Evolutionary conservation across 2,888 invertebrate genomes (phyloP), one percentile per base, ranked within the genome.

Genomic region (Odontomyia ornata): DNA sequence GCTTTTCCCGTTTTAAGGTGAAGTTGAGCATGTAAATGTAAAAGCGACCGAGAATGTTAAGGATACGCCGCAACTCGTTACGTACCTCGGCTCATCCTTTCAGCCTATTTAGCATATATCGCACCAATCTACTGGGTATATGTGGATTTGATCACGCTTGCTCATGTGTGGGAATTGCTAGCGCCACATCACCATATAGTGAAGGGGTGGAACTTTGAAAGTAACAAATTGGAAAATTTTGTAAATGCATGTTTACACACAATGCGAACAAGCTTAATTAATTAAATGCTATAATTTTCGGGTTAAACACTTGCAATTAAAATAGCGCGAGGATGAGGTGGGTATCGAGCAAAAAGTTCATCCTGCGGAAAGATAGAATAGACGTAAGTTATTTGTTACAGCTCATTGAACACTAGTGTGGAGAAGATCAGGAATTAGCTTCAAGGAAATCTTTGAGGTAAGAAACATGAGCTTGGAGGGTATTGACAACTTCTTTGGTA

Each of bases 241-340:
- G 52, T 52, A 52, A 52, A 52, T 52, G 15, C 52, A 52, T 52
- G 52, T 52, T 52, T 52, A 52, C 52, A 52, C 52, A 52, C 52
- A 15, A 18, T 9, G 52, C 52, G 52, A 52, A 52, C 52, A 52
- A 9, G 52, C 52, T 52, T 52, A 52, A 52, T 52, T 52, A 52
- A 52, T 52, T 52, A 52, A 52, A 52, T 52, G 52, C 13, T 52
- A n/a, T 52, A 52, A 52, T 52, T 52, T 52, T 52, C 18, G 52
- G 52, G 52, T 18, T 52, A 18, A 52, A 52, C 52, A 52, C 18
- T 52, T 52, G 5, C 15, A 4, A n/a, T n/a, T n/a, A n/a, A n/a
- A n/a, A 3, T 36, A 36, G 36, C 36, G 3, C 5, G 36, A 36
- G 9, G 9, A 36, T 36, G 36, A 36, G 36, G 3, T 36, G 36